Evolutionary conservation across 2,888 invertebrate species (phyloP), one percentile per base, ranked within the genome.

Genomic region (Micoletzkya japonica): DNA sequence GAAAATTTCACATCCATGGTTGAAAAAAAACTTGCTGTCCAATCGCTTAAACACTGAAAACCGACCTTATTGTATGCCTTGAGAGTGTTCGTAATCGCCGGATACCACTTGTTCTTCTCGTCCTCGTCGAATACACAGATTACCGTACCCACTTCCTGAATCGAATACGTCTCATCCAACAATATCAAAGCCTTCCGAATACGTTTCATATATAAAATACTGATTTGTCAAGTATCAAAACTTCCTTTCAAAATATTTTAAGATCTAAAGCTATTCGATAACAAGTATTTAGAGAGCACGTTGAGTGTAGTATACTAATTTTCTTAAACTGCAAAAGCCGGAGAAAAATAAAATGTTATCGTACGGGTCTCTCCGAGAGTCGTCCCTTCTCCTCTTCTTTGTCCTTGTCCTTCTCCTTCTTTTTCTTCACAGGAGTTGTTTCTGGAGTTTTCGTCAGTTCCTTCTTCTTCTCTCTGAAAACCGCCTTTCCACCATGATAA

Each of bases 311-410:
- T 57, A 7, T 54, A 54, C 28, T n/a, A 28, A 17, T 17, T 54
- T 24, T 24, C 24, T 2, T 54, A 20, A 54, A 10, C 17, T 10
- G 7, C 7, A 39, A 39, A 39, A 39, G 7, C 7, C n/a, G n/a
- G n/a, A n/a, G n/a, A n/a, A n/a, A n/a, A n/a, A n/a, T n/a, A n/a
- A n/a, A n/a, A n/a, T n/a, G n/a, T n/a, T n/a, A n/a, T n/a, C n/a
- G n/a, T n/a, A n/a, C n/a, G n/a, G n/a, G n/a, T n/a, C n/a, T n/a
- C n/a, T n/a, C n/a, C n/a, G n/a, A n/a, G n/a, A n/a, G n/a, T n/a
- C n/a, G n/a, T n/a, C n/a, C n/a, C 49, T 68, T 49, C 32, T 74
- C 70, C 56, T 72, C 66, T 66, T 70, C 69, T 49, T 63, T 28
- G 64, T 64, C 70, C 60, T 73, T 56, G 37, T 67, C 54, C 56